Evolutionary conservation across 2,113 vertebrate genomes (phyloP), one percentile per base, ranked within the genome.

Genomic region (Pipra filicauda): DNA sequence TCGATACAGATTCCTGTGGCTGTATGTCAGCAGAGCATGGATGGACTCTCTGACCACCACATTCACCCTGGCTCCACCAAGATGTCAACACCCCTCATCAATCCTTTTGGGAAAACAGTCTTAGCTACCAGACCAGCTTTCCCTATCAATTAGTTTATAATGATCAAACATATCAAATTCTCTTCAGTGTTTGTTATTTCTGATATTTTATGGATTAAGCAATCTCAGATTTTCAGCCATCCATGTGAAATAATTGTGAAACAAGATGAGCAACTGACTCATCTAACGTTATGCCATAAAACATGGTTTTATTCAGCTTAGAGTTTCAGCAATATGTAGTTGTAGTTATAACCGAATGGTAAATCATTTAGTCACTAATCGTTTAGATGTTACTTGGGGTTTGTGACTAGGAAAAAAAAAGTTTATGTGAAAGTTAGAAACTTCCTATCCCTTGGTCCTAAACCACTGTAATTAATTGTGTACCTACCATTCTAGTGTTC

Each of bases 341-440:
- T 62, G 37, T 27, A 73, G 33, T 15, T 83, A 12, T 14, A 62
- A 73, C 9, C 0, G 0, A 24, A 16, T 0, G 1, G 31, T 67
- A 54, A 94, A 52, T 89, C 76, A 69, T 41, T 77, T 39, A 8
- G 31, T 67, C 73, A 35, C 35, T 64, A 54, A 41, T 14, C 7
- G 4, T 55, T 71, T 59, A 35, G 27, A 9, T 39, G 14, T 26
- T 85, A 30, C 31, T 76, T 83, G 54, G 15, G 6, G 12, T 89
- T 33, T 3, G 2, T 8, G 5, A 21, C 18, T 12, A 11, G 35
- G 4, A 41, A 37, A 54, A 51, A 43, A 48, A n/a, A 24, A 5
- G 9, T 35, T 51, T 26, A 48, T 5, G 15, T 78, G 15, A 21
- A 39, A 79, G 19, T 43, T 59, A 39, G 51, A 70, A 62, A 46